Percentiles rank a stretch among this genome's conserved stretches.
Evolutionary conservation across 2,113 vertebrate genomes (phyloP).

Genomic region (Lepisosteus osseus): DNA sequence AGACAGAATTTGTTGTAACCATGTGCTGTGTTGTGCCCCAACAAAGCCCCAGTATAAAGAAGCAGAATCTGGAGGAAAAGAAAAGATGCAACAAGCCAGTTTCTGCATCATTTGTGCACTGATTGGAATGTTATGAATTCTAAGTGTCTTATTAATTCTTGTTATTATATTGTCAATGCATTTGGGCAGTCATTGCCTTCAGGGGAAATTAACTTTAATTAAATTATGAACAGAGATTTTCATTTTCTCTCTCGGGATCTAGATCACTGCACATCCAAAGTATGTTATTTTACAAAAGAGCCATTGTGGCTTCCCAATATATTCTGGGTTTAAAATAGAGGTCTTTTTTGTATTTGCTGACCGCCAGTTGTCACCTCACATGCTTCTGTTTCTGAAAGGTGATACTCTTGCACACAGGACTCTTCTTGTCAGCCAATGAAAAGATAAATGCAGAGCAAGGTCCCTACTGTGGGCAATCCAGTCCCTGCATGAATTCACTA

Average conservation of each 20-base stretch:
- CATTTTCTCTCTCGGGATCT: not conserved
- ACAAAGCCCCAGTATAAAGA: constrained; percentile 42
- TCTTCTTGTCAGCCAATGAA: constrained; percentile 42
- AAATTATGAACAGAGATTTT: too few relatives aligned
- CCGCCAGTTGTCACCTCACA: constrained; percentile 33
- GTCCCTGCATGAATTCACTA: constrained; percentile 31
- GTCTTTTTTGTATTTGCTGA: constrained; percentile 15
- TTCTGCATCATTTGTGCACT: not conserved
- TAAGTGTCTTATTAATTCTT: constrained; percentile 2
- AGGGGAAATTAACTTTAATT: too few relatives aligned
- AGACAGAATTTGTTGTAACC: constrained; percentile 28
- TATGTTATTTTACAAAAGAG: constrained; percentile 12
- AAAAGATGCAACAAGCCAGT: too few relatives aligned
- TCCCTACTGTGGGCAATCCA: constrained; percentile 41
- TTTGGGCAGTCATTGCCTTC: too few relatives aligned
- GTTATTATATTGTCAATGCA: not conserved
- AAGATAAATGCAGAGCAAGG: constrained; percentile 40
- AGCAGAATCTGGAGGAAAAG: constrained; percentile 15
- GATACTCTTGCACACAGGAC: constrained; percentile 34
- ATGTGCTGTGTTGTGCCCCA: constrained; percentile 26
- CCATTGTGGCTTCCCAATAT: not conserved
- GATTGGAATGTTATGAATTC: constrained; percentile 9
- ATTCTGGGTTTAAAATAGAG: not conserved
- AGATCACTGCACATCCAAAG: not conserved
- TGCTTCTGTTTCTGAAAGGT: constrained; percentile 33